Evolutionary conservation across 2,797 vertebrate species (phyloP), one percentile per base, ranked within the genome.

Genomic region (Halcyon badia): DNA sequence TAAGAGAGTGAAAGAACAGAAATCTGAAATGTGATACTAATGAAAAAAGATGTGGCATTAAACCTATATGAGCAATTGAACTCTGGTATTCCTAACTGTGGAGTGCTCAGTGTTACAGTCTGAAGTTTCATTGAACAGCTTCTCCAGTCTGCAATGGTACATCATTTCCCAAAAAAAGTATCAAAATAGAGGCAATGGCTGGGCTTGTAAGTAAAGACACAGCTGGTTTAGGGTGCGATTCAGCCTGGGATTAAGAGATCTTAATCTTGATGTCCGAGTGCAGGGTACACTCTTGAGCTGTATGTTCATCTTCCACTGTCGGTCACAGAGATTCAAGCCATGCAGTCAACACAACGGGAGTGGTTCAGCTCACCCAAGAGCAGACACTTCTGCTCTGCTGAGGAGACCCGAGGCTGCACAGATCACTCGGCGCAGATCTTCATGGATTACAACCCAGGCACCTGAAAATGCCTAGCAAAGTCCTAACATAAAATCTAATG

Each of bases 281-380:
- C 2, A 42, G 56, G 20, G 35, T 58, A 54, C 24, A 10, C 4
- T 56, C 14, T 3, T 35, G 51, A 77, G 49, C 49, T 61, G 2
- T 9, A 15, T 0, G 0, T 22, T 35, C 9, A 25, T 10, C 25
- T 80, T 72, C 46, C 41, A 8, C 4, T 20, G 7, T 5, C 5
- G 6, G 18, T 28, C 54, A 2, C 0, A 0, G 46, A 58, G 42
- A 16, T 14, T 3, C 6, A 16, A 56, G n/a, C 5, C 15, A 0
- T 3, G 6, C 24, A 35, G 64, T 24, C 84, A 83, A 31, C 5
- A 19, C 11, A 35, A 70, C 0, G 0, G 66, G 35, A 64, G 35
- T 18, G 33, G 54, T 5, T 42, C 46, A 26, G 52, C 57, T 58
- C 80, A 58, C 10, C 14, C 0, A 0, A 21, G 24, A 69, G 80